phyloP scores from a whole-genome alignment of 2,113 vertebrate genomes.

The Melanotaenia duboulayi region DNA sequence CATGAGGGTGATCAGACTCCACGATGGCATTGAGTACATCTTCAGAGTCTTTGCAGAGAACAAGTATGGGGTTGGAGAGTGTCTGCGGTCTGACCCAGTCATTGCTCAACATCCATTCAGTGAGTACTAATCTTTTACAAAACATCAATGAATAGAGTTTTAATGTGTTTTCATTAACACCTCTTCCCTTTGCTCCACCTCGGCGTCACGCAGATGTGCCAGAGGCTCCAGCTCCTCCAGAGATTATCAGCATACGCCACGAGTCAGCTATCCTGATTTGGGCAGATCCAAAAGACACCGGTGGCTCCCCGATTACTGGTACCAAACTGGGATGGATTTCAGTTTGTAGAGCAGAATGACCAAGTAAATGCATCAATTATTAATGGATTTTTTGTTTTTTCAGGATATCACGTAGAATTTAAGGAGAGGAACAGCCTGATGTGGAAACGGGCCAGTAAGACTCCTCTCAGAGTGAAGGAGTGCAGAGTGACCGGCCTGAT shows the following conservation, averaged over 20 bases:
- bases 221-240: constrained; percentile 93
- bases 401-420: constrained; percentile 95
- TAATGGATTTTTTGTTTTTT: constrained; percentile 8
- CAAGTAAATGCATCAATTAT: neutral
- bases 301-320: constrained; percentile 98
- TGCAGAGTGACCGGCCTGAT: constrained; percentile 94
- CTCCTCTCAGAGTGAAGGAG: constrained; percentile 93
- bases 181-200: neutral
- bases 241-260: constrained; percentile 89
- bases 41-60: constrained; percentile 98
- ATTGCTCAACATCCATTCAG: constrained; percentile 97
- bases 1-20: constrained; percentile 94
- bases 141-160: no score
- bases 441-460: constrained; percentile 95
- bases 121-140: constrained; percentile 76
- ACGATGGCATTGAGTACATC: constrained; percentile 94
- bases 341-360: neutral
- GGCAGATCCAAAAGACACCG: constrained; percentile 92
- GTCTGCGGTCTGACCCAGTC: constrained; percentile 92
- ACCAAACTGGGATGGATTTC: constrained; percentile 23
- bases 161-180: no score
- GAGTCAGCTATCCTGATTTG: constrained; percentile 93
- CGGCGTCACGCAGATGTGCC: constrained; percentile 89
- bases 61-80: constrained; percentile 96
- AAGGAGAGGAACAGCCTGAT: constrained; percentile 98